These are phyloP conservation scores for Halichondria panicea DNA, from an alignment of 37 sponge, comb jelly and placozoan genomes.

Conservation along the genomic window DNA sequence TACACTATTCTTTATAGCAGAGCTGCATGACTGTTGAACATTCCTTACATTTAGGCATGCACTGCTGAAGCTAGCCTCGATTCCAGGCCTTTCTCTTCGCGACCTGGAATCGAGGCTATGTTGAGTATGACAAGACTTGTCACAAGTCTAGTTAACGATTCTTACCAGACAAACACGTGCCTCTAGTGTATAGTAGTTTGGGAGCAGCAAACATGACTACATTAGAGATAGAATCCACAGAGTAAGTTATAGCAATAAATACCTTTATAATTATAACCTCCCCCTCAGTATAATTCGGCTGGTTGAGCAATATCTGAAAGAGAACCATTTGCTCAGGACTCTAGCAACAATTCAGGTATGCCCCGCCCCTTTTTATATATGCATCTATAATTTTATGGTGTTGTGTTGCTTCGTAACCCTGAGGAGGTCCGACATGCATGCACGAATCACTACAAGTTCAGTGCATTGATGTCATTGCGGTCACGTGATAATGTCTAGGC, in stretches of 20 bases:
- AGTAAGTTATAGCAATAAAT: constrained; percentile 55
- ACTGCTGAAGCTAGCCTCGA: too few species aligned
- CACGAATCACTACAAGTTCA: background rate
- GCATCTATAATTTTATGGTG: background rate
- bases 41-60: too few species aligned
- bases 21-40: too few species aligned
- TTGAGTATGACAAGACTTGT: too few species aligned
- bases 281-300: constrained; percentile 80
- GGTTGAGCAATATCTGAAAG: constrained; percentile 95
- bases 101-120: too few species aligned
- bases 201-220: too few species aligned
- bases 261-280: background rate
- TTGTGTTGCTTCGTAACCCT: background rate
- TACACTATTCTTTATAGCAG: too few species aligned
- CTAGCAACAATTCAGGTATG: constrained; percentile 83
- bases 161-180: too few species aligned
- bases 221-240: constrained; percentile 86
- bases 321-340: constrained; percentile 90
- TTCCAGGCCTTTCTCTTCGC: too few species aligned
- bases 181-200: too few species aligned
- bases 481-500: background rate
- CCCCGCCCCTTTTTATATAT: background rate
- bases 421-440: background rate
- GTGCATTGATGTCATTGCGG: background rate
- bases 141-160: too few species aligned